Percentiles rank a stretch among this genome's conserved stretches.
Conservation (phyloP, 2,888 invertebrate species). For the Tromatobia lineatoria region DNA sequence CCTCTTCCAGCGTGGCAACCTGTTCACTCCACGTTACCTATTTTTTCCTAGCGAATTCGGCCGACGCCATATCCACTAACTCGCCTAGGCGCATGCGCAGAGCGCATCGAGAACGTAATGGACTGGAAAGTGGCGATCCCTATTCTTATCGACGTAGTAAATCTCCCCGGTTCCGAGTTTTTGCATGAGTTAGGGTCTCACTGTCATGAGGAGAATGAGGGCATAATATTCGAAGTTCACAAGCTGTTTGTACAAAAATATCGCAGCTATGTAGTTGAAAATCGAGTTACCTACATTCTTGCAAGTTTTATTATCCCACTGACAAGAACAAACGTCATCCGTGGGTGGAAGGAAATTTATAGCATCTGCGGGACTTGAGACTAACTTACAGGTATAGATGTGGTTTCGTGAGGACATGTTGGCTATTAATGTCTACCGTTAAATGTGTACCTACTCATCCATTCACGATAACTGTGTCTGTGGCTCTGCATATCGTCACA, state of each 20-base stretch:
- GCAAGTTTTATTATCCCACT: conserved; percentile 3
- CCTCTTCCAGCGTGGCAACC: too few relatives aligned
- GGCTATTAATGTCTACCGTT: conserved; percentile 13
- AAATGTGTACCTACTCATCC: not conserved
- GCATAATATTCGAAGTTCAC: too few relatives aligned
- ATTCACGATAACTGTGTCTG: not conserved
- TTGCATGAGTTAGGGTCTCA: too few relatives aligned
- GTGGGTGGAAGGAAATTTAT: conserved; percentile 13
- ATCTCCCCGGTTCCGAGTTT: too few relatives aligned
- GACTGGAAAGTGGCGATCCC: too few relatives aligned
- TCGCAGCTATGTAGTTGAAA: not conserved
- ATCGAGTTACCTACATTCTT: not conserved
- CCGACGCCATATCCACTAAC: too few relatives aligned
- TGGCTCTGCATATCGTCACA: not conserved
- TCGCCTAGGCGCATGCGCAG: too few relatives aligned
- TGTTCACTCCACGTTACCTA: too few relatives aligned
- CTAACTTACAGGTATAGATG: not conserved
- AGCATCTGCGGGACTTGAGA: not conserved
- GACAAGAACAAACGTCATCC: not conserved
- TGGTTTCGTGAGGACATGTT: not conserved
- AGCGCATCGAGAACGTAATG: too few relatives aligned
- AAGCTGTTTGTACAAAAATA: not conserved
- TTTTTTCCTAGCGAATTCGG: too few relatives aligned
- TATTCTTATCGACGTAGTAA: too few relatives aligned
- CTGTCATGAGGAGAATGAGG: too few relatives aligned